phyloP scores from a whole-genome alignment of 92 coral and sea anemone species.

The Epizoanthus fatuus region DNA sequence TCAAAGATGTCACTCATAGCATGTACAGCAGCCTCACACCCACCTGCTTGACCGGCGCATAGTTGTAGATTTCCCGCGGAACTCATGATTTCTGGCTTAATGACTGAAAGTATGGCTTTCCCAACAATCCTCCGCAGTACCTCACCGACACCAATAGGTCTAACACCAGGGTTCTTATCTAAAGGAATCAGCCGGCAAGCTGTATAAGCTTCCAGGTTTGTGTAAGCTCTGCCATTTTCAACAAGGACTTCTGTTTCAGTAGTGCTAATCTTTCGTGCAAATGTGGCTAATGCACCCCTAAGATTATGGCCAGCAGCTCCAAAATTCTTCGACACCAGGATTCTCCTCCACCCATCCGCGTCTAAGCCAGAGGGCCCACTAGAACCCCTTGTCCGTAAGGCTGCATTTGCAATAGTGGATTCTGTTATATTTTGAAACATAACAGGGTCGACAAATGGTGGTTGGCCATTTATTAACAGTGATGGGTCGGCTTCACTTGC shows the following conservation, averaged over 20 bases:
- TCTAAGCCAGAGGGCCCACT: slow-evolving; percentile 33
- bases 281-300: background rate
- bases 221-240: background rate
- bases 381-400: slow-evolving; percentile 23
- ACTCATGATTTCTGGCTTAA: background rate
- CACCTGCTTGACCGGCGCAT: background rate
- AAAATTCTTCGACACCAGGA: slow-evolving; percentile 26
- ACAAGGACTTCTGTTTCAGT: slow-evolving; percentile 23
- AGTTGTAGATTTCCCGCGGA: background rate
- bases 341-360: slow-evolving; percentile 32
- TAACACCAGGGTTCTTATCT: too few species aligned
- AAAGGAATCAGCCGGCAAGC: too few species aligned
- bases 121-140: too few species aligned
- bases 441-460: slow-evolving; percentile 41
- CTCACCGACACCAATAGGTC: too few species aligned
- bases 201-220: too few species aligned
- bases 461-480: slow-evolving; percentile 8
- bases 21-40: slow-evolving; percentile 9
- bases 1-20: slow-evolving; percentile 14
- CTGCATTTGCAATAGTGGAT: slow-evolving; percentile 27
- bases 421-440: slow-evolving; percentile 27
- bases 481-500: slow-evolving; percentile 48
- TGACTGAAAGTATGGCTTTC: too few species aligned
- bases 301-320: slow-evolving; percentile 10
- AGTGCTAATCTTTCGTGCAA: slow-evolving; percentile 34